Conservation (phyloP, 2,113 vertebrate genomes). For the Aegithalos caudatus region DNA sequence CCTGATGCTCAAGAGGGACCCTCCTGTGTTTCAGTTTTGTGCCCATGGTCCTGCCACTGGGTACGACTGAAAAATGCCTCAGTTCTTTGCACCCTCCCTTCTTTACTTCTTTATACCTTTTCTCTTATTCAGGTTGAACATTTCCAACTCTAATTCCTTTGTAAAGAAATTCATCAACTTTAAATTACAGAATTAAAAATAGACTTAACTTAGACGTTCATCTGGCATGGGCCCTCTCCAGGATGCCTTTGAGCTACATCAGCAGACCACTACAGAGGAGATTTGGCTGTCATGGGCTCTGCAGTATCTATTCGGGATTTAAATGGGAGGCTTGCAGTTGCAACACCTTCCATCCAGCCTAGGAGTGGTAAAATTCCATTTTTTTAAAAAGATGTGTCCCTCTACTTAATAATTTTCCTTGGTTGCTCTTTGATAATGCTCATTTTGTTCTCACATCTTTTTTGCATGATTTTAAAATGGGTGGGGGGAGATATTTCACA, state of each 20-base stretch:
- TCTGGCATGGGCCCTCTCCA: neutral
- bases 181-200: neutral
- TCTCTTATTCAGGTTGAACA: neutral
- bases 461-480: slow-evolving; percentile 61
- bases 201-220: neutral
- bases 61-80: neutral
- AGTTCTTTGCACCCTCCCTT: neutral
- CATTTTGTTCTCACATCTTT: slow-evolving; percentile 54
- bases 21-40: neutral
- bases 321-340: neutral
- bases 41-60: neutral
- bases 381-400: neutral
- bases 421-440: neutral
- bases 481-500: slow-evolving; percentile 33
- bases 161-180: neutral
- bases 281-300: neutral
- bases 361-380: neutral
- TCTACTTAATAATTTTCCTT: neutral
- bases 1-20: neutral
- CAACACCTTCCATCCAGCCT: neutral
- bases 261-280: neutral
- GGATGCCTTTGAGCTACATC: neutral
- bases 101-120: neutral
- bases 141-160: neutral
- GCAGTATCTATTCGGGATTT: neutral